Conservation (phyloP, 2,797 vertebrate species). For the Triplophysa bombifrons region DNA sequence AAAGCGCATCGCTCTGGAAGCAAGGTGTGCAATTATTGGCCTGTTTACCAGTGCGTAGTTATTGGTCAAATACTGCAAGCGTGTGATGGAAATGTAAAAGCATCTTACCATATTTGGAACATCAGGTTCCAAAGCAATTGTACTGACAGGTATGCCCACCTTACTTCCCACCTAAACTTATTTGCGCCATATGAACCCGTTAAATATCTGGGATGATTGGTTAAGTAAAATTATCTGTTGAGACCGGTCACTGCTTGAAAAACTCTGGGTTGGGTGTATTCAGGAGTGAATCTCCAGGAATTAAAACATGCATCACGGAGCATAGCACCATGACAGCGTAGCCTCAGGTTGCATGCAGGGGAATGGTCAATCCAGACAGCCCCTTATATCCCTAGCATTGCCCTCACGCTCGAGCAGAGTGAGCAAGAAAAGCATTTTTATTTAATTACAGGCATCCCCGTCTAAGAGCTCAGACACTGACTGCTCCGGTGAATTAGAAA, state of each 20-base stretch:
- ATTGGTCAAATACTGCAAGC: too few species aligned
- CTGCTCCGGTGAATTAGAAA: slow-evolving; percentile 55
- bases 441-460: slow-evolving; percentile 56
- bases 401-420: slow-evolving; percentile 27
- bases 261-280: not conserved
- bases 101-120: too few species aligned
- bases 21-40: too few species aligned
- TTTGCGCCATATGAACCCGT: too few species aligned
- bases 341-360: slow-evolving; percentile 23
- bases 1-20: too few species aligned
- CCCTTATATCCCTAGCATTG: slow-evolving; percentile 42
- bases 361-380: slow-evolving; percentile 33
- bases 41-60: too few species aligned
- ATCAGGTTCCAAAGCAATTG: too few species aligned
- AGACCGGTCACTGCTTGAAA: slow-evolving; percentile 9
- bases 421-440: slow-evolving; percentile 48
- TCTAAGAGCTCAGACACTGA: slow-evolving; percentile 52
- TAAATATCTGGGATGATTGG: too few species aligned
- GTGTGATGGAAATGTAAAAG: too few species aligned
- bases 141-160: too few species aligned
- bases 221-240: not conserved
- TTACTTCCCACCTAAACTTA: too few species aligned
- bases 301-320: slow-evolving; percentile 15
- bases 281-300: not conserved
- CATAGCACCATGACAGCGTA: slow-evolving; percentile 38